These are phyloP conservation scores for Halichoeres trimaculatus DNA, from an alignment of 2,113 vertebrate genomes.

Conservation along the genomic window DNA sequence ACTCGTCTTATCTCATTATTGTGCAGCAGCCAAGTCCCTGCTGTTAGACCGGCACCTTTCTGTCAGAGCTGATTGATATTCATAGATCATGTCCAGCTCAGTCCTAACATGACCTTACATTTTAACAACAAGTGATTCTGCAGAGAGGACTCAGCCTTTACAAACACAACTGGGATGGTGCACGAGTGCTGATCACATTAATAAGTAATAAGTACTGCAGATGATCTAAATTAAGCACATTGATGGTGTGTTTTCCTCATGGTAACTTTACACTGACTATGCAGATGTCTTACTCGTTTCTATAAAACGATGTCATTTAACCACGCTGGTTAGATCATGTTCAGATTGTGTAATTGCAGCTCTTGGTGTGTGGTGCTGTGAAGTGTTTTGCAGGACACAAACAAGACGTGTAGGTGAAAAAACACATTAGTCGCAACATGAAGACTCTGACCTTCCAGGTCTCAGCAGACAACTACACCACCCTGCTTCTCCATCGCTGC, in stretches of 20 bases:
- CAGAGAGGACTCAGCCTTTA: constrained; percentile 33
- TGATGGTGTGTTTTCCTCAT: neutral
- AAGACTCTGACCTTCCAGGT: neutral
- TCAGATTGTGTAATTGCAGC: neutral
- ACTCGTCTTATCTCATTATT: constrained; percentile 20
- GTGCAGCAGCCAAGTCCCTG: constrained; percentile 22
- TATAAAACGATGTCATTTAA: neutral
- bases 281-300: neutral
- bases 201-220: constrained; percentile 48
- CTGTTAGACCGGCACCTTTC: constrained; percentile 45
- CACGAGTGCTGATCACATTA: constrained; percentile 27
- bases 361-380: neutral
- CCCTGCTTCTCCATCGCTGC: neutral
- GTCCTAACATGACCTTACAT: constrained; percentile 53
- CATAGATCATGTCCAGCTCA: constrained; percentile 40
- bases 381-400: neutral
- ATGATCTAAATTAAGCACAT: constrained; percentile 32
- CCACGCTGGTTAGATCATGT: no score
- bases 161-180: constrained; percentile 10
- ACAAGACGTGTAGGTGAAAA: neutral
- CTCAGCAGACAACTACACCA: neutral
- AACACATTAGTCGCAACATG: neutral
- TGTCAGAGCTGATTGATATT: constrained; percentile 61
- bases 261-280: constrained; percentile 10
- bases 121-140: constrained; percentile 40